phyloP scores from a whole-genome alignment of 2,797 vertebrate genomes.

The Enteromius argenteus region DNA sequence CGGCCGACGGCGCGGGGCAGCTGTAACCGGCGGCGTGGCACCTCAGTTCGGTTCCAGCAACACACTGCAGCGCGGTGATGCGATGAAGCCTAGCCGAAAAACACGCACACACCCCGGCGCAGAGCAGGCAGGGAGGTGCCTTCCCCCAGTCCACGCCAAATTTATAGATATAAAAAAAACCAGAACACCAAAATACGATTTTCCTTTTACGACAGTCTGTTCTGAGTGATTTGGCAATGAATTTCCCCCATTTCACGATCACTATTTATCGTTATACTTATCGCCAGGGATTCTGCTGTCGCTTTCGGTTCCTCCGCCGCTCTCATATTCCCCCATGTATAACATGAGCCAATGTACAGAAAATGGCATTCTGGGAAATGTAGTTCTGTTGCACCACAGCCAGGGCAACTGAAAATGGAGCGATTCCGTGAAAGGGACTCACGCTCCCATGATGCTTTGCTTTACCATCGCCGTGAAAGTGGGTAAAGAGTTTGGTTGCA shows the following conservation, averaged over 20 bases:
- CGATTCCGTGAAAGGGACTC: slow-evolving; percentile 52
- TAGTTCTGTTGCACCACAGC: slow-evolving; percentile 45
- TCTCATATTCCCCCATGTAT: slow-evolving; percentile 72
- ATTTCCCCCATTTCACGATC: slow-evolving; percentile 8
- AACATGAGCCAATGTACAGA: slow-evolving; percentile 74
- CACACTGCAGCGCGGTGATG: slow-evolving; percentile 66
- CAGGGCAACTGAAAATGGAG: neutral
- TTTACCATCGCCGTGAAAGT: slow-evolving; percentile 38
- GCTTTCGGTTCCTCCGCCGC: slow-evolving; percentile 67
- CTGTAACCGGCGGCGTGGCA: slow-evolving; percentile 68
- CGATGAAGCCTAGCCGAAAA: slow-evolving; percentile 62
- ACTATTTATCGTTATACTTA: slow-evolving; percentile 44
- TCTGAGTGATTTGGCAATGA: slow-evolving; percentile 19
- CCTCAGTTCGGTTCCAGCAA: slow-evolving; percentile 54
- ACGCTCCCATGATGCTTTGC: slow-evolving; percentile 66
- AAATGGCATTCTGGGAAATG: slow-evolving; percentile 69
- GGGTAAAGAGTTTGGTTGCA: slow-evolving; percentile 59
- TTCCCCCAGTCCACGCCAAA: slow-evolving; percentile 67
- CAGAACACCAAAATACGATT: slow-evolving; percentile 50
- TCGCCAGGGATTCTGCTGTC: slow-evolving; percentile 56
- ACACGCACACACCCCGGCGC: slow-evolving; percentile 63
- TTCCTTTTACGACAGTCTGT: slow-evolving; percentile 54
- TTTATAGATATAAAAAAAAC: slow-evolving; percentile 47
- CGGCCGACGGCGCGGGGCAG: slow-evolving; percentile 52
- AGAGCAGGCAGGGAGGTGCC: slow-evolving; percentile 62